Evolutionary conservation across 2,113 vertebrate species (phyloP), one percentile per base, ranked within the genome.

Genomic region (Galemys pyrenaicus): DNA sequence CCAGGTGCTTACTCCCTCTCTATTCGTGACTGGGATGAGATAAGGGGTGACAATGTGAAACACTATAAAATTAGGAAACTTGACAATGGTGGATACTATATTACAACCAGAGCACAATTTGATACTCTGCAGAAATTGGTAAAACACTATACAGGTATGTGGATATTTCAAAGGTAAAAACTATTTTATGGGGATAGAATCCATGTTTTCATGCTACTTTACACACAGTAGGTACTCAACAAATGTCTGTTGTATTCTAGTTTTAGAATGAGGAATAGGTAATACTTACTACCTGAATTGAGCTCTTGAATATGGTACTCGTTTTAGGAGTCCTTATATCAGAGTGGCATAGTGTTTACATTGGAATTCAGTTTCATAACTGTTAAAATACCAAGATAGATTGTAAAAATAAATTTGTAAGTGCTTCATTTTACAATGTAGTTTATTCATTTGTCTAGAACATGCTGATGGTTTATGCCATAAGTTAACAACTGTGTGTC

Each of bases 21-120:
- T 46, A 99, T 99, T 98, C 99, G 99, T 89, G 99, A 99, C 97
- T 99, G 99, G 99, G 99, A 99, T 86, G 99, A 99, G 78, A 97
- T 98, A 96, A 99, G 98, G 97, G 99, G 99, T 49, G 99, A 99
- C 98, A 99, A 99, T 97, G 99, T 99, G 98, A 99, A 99, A 98
- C 99, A 99, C 98, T 99, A 99, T 98, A 99, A 99, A 98, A 99
- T 99, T 96, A 99, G 99, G 83, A 99, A 99, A 98, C 99, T 99
- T 97, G 99, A 99, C 98, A 99, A 98, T 67, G 99, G 99, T 94
- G 99, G 99, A 93, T 99, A 99, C 97, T 99, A 99, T 96, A 99
- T 99, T 98, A 99, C 99, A 94, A 99, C 99, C 19, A 98, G 99
- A 94, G 99, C 99, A 70, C 99, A 99, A 96, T 99, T 99, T 97